Base-by-base conservation (phyloP, 2,797 vertebrate species). In the Macrochelys suwanniensis region DNA sequence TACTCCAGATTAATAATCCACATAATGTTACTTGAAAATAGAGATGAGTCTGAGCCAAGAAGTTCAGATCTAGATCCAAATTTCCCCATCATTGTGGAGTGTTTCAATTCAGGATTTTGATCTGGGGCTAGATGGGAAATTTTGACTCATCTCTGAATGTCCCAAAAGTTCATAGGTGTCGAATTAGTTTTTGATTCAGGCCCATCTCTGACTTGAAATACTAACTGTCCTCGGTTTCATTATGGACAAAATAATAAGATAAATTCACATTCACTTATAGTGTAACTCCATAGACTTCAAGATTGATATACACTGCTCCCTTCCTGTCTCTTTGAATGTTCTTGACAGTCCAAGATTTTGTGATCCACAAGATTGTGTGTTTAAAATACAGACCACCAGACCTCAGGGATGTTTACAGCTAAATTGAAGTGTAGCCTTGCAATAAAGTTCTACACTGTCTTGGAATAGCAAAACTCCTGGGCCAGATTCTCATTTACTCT, bases 331-430 rank as follows among this genome's bases (percentile, higher is more conserved):
- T 25, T 21, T 80, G 25, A n/a, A 68, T n/a, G 17, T 37, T 37
- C 65, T 68, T 68, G 65, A 68, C 16, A 93, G 87, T 88, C 3
- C 3, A 91, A 71, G 37, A 57, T 57, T 57, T 57, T 57, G 56
- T 57, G 11, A 4, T 45, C 82, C 85, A 89, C 74, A 96, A 50
- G 83, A 96, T 5, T 47, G 54, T 3, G 15, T 28, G 57, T 92
- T 92, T 93, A 87, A 93, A 87, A 25, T n/a, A 28, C 95, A 97
- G 68, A n/a, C 95, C 95, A 97, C 91, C 80, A 94, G 89, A 82
- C 85, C 87, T 61, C 17, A 47, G 91, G 45, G 45, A 96, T 96
- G 93, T 78, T 94, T 71, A 92, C 85, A 90, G 84, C 86, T 89
- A 91, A 96, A 96, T 8, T 85, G 85, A 94, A 93, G 95, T 59